phyloP scores from a whole-genome alignment of 2,113 vertebrate genomes.

The Peromyscus californicus region DNA sequence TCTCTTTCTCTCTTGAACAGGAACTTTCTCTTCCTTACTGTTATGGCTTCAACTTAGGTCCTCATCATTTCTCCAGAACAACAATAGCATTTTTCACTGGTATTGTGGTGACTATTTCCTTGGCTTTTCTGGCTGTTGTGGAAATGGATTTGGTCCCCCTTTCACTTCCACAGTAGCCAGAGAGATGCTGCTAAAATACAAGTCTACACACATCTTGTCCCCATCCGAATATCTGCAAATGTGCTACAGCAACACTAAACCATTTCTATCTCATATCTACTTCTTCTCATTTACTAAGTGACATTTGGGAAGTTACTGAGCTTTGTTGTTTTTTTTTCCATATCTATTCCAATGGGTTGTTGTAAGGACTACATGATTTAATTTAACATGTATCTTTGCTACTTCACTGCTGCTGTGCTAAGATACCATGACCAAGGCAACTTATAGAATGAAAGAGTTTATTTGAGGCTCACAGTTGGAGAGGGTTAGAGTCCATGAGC shows the following conservation, averaged over 20 bases:
- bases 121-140: background rate
- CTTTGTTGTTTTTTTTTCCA: constrained; percentile 21
- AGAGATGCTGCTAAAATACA: constrained; percentile 38
- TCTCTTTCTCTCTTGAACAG: constrained; percentile 46
- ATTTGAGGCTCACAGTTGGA: background rate
- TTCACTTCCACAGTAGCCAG: background rate
- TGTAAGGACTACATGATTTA: constrained; percentile 42
- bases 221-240: constrained; percentile 18
- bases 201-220: background rate
- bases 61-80: constrained; percentile 23
- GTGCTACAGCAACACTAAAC: background rate
- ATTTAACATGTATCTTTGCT: background rate
- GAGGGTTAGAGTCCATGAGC: background rate
- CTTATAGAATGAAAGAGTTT: background rate
- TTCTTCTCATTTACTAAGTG: constrained; percentile 25
- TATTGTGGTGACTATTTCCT: background rate
- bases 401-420: background rate
- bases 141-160: background rate
- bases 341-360: background rate
- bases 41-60: constrained; percentile 5
- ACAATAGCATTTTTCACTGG: background rate
- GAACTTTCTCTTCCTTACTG: background rate
- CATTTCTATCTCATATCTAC: constrained; percentile 4
- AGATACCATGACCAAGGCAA: background rate
- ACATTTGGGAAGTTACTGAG: constrained; percentile 29